phyloP scores from a whole-genome alignment of 2,888 invertebrate species.

The Ischnura elegans region DNA sequence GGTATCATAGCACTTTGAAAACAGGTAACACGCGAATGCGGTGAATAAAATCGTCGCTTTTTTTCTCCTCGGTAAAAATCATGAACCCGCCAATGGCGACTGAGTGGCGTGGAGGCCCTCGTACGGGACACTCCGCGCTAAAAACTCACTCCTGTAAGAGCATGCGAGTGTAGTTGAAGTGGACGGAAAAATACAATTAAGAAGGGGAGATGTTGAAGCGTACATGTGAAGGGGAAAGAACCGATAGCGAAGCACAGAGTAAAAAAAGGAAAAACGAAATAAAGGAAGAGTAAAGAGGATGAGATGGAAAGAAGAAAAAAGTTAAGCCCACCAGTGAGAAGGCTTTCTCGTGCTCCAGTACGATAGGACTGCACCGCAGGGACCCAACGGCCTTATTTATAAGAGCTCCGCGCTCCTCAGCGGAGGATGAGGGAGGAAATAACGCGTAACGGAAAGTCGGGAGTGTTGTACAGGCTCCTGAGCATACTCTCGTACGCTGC shows the following conservation, averaged over 20 bases:
- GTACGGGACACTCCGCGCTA: background rate
- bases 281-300: background rate
- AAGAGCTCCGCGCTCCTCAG: background rate
- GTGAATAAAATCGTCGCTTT: background rate
- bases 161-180: background rate
- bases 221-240: background rate
- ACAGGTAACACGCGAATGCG: background rate
- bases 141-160: background rate
- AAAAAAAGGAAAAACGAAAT: no score
- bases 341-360: background rate
- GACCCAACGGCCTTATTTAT: background rate
- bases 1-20: background rate
- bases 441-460: background rate
- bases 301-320: background rate
- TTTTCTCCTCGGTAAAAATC: background rate
- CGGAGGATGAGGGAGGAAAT: background rate
- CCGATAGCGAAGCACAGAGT: background rate
- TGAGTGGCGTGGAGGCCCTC: background rate
- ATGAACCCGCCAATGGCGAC: background rate
- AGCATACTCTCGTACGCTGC: background rate
- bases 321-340: background rate
- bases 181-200: background rate
- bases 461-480: background rate
- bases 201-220: background rate
- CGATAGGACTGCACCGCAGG: background rate